phyloP scores from a whole-genome alignment of 2,888 invertebrate species.

The Tetropium fuscum region DNA sequence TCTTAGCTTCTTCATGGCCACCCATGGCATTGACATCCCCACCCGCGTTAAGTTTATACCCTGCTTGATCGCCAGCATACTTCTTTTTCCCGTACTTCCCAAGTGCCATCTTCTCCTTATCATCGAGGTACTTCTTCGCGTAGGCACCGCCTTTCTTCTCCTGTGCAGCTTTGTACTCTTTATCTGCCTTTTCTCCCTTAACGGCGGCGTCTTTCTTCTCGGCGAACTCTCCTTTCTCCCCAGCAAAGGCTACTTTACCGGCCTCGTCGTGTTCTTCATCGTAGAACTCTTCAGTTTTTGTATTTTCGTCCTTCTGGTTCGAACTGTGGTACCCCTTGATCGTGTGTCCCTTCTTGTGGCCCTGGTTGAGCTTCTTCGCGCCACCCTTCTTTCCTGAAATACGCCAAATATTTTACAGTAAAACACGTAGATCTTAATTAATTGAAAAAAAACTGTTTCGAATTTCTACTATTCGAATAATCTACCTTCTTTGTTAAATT shows the following conservation, averaged over 20 bases:
- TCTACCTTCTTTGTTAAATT: conserved; percentile 14
- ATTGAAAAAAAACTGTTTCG: background rate
- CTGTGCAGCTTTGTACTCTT: conserved; percentile 14
- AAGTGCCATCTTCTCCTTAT: background rate
- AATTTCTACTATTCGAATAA: background rate
- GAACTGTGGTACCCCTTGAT: conserved; percentile 77
- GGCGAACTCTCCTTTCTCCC: conserved; percentile 70
- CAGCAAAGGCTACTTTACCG: conserved; percentile 70
- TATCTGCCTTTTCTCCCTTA: conserved; percentile 63
- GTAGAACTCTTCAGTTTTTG: conserved; percentile 74
- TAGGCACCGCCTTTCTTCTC: conserved; percentile 5
- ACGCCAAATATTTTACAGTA: background rate
- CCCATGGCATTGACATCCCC: conserved; percentile 15
- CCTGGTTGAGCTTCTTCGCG: conserved; percentile 69
- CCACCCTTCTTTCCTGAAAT: conserved; percentile 68
- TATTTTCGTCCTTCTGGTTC: conserved; percentile 76
- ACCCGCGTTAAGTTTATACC: background rate
- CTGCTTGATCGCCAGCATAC: conserved; percentile 1
- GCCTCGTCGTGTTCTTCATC: conserved; percentile 76
- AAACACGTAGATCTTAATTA: background rate
- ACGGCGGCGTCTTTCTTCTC: conserved; percentile 70
- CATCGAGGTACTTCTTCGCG: conserved; percentile 8
- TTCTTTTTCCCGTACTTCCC: conserved; percentile 11
- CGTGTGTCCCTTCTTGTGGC: conserved; percentile 74
- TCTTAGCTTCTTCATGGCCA: conserved; percentile 4